phyloP scores from a whole-genome alignment of 2,113 vertebrate species.

The Blennius ocellaris region DNA sequence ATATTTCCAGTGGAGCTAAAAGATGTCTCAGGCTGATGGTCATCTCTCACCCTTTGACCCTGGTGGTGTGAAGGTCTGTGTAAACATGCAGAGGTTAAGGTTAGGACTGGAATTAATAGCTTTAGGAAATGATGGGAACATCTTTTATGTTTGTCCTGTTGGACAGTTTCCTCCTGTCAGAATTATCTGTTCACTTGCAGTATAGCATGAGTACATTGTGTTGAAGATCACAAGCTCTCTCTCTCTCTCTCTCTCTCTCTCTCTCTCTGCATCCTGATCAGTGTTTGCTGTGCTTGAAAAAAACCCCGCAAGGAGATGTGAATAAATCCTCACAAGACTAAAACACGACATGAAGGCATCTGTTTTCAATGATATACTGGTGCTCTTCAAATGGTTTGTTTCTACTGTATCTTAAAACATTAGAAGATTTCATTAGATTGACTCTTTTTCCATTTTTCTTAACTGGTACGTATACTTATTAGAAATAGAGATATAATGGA shows the following conservation, averaged over 20 bases:
- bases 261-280: not conserved
- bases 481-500: too few relatives aligned
- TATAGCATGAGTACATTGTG: not conserved
- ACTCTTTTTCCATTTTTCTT: too few relatives aligned
- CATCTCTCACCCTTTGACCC: conserved; percentile 24
- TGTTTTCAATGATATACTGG: too few relatives aligned
- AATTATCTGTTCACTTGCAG: not conserved
- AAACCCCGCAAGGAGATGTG: not conserved
- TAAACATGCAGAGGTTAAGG: conserved; percentile 18
- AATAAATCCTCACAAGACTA: not conserved
- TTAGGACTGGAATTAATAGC: not conserved
- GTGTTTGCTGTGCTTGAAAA: not conserved
- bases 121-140: conserved; percentile 9
- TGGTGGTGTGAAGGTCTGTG: conserved; percentile 22
- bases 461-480: too few relatives aligned
- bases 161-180: conserved; percentile 11
- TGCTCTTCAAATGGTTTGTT: too few relatives aligned
- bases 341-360: too few relatives aligned
- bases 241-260: not conserved
- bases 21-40: not conserved
- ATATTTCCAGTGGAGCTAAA: not conserved
- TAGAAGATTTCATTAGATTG: too few relatives aligned
- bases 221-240: not conserved
- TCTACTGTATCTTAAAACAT: too few relatives aligned
- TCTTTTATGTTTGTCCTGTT: conserved; percentile 39